Evolutionary conservation across 2,888 invertebrate genomes (phyloP).

Genomic region (Acanthococcus lagerstroemiae): DNA sequence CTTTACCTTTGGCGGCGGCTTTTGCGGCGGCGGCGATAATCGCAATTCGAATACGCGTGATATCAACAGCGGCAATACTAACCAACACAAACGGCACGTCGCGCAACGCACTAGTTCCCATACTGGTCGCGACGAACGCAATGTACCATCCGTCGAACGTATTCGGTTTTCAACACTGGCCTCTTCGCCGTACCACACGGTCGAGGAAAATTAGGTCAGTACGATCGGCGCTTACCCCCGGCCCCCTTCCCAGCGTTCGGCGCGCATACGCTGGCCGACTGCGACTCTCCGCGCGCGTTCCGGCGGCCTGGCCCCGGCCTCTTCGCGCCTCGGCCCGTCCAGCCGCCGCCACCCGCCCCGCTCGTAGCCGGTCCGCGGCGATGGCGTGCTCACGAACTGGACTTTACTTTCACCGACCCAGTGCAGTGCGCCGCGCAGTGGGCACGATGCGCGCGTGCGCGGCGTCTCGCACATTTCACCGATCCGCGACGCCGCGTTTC

Average conservation of each 20-base stretch:
- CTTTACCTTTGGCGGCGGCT: background rate
- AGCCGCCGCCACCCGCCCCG: background rate
- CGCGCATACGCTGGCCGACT: no score
- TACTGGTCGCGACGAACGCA: conserved; percentile 26
- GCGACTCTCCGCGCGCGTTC: background rate
- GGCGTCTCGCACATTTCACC: conserved; percentile 27
- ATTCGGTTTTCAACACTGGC: conserved; percentile 13
- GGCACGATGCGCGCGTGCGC: background rate
- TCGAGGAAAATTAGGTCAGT: conserved; percentile 26
- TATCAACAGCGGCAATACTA: conserved; percentile 1
- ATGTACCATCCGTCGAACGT: conserved; percentile 8
- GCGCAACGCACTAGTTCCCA: conserved; percentile 27
- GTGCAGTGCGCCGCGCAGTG: conserved; percentile 6
- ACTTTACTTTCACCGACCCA: conserved; percentile 27
- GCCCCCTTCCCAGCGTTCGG: background rate
- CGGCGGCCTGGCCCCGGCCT: background rate
- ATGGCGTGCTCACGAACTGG: background rate
- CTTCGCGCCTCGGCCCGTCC: conserved; percentile 7
- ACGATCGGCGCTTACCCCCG: background rate
- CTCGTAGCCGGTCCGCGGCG: no score
- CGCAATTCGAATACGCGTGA: background rate
- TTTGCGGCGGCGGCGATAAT: background rate
- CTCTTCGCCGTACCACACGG: background rate
- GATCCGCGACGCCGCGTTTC: conserved; percentile 22
- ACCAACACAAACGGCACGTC: conserved; percentile 17